Conservation (phyloP, 1,140 invertebrate species). For the Trichonephila clavipes region DNA sequence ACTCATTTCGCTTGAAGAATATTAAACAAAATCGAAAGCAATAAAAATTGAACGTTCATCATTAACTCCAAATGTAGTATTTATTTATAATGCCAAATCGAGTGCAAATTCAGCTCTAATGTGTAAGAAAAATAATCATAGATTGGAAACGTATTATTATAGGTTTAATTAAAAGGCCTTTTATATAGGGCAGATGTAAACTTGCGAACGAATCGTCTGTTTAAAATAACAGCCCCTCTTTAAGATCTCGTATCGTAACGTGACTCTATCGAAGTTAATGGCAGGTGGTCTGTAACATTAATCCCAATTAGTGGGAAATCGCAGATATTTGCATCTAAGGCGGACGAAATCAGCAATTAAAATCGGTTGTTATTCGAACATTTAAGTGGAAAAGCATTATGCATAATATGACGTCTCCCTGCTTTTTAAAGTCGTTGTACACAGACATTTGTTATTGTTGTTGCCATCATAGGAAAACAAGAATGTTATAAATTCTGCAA, state of each 20-base stretch:
- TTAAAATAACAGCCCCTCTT: not conserved
- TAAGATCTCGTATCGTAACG: not conserved
- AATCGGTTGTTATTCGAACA: not conserved
- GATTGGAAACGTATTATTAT: not conserved
- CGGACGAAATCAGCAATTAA: constrained; percentile 44
- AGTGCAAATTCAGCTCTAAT: not conserved
- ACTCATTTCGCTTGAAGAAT: too few species aligned
- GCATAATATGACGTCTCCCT: not conserved
- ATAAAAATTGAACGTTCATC: not conserved
- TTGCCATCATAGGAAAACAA: too few species aligned
- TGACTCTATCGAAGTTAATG: not conserved
- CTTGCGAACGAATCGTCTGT: not conserved
- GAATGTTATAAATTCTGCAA: too few species aligned
- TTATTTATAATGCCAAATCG: not conserved
- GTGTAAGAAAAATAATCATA: constrained; percentile 49
- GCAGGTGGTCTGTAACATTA: constrained; percentile 45
- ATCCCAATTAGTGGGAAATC: constrained; percentile 10
- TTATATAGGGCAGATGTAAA: constrained; percentile 68
- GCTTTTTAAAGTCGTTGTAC: too few species aligned
- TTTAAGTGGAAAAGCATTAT: not conserved
- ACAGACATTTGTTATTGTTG: too few species aligned
- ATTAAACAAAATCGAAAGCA: not conserved
- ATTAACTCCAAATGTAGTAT: not conserved
- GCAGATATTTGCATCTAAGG: constrained; percentile 10
- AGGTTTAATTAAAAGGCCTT: constrained; percentile 55